phyloP scores from a whole-genome alignment of 2,888 invertebrate genomes.

The Zonitis immaculata region DNA sequence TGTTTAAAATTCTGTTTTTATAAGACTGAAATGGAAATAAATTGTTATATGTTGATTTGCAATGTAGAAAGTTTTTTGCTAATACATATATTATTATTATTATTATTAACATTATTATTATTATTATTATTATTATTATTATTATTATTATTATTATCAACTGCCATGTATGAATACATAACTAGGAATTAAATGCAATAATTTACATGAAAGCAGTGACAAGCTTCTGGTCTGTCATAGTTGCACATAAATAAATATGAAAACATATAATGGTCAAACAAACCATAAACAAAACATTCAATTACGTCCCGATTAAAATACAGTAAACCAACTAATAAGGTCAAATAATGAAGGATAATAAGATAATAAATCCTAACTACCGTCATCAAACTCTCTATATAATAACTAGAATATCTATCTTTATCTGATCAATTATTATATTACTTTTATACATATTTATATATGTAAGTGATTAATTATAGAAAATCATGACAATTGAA shows the following conservation, averaged over 20 bases:
- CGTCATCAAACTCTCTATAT: background rate
- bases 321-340: constrained; percentile 29
- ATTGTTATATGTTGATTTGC: background rate
- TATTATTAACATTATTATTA: background rate
- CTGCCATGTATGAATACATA: constrained; percentile 22
- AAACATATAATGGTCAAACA: constrained; percentile 32
- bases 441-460: no score
- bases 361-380: constrained; percentile 30
- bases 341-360: constrained; percentile 37
- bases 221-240: constrained; percentile 29
- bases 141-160: background rate
- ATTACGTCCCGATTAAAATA: constrained; percentile 32
- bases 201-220: constrained; percentile 33
- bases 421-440: background rate
- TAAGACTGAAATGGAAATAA: background rate
- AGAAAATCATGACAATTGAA: background rate
- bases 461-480: background rate
- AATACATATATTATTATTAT: background rate
- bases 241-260: constrained; percentile 34
- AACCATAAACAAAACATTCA: constrained; percentile 34
- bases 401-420: no score
- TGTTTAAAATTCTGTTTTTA: background rate
- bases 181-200: constrained; percentile 31
- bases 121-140: background rate
- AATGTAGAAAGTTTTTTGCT: constrained; percentile 1